phyloP scores from a whole-genome alignment of 2,888 invertebrate species.

The Euproctis similis region DNA sequence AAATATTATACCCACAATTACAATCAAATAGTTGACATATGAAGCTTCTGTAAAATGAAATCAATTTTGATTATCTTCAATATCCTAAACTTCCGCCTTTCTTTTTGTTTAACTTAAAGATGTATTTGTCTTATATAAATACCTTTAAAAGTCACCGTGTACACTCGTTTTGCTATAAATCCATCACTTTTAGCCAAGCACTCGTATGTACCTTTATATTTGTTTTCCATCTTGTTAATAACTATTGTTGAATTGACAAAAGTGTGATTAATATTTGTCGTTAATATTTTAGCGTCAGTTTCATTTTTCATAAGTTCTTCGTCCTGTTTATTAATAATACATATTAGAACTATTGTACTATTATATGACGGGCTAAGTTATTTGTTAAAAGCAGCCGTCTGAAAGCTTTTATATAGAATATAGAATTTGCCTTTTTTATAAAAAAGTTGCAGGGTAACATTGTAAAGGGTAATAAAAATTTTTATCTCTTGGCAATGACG shows the following conservation, averaged over 20 bases:
- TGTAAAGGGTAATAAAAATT: too few species aligned
- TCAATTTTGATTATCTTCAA: not conserved
- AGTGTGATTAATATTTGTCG: constrained; percentile 28
- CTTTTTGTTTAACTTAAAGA: not conserved
- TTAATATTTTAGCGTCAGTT: constrained; percentile 29
- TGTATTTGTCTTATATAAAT: constrained; percentile 3
- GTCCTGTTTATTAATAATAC: constrained; percentile 29
- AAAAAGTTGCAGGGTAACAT: too few species aligned
- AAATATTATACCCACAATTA: constrained; percentile 46
- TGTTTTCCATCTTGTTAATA: constrained; percentile 33
- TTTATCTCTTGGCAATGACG: too few species aligned
- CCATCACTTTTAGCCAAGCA: constrained; percentile 33
- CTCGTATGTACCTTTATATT: constrained; percentile 41
- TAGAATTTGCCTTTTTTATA: too few species aligned
- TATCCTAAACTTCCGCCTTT: too few species aligned
- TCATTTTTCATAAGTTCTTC: constrained; percentile 10
- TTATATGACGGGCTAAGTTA: too few species aligned
- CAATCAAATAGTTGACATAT: constrained; percentile 31
- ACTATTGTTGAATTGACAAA: constrained; percentile 42
- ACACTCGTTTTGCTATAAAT: constrained; percentile 17
- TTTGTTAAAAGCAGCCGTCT: too few species aligned
- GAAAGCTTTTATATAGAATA: too few species aligned
- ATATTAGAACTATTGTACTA: too few species aligned
- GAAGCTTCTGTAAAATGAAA: constrained; percentile 29
- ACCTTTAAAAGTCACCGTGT: constrained; percentile 37